phyloP scores from a whole-genome alignment of 2,113 vertebrate genomes.

The Gasterosteus nipponicus region DNA sequence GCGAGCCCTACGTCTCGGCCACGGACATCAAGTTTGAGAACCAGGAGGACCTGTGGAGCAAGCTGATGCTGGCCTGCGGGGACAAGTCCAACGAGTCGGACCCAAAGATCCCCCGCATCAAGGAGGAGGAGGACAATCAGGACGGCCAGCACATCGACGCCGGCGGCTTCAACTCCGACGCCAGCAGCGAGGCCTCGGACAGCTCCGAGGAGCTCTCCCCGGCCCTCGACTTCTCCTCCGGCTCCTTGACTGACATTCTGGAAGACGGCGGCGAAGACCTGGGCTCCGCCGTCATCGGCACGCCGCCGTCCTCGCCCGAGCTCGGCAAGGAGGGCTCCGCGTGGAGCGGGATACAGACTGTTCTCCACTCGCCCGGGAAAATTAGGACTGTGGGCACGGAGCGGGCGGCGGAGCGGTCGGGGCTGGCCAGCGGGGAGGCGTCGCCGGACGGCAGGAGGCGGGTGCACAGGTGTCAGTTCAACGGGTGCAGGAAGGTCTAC shows the following conservation, averaged over 20 bases:
- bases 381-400: conserved; percentile 85
- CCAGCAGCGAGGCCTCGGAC: conserved; percentile 92
- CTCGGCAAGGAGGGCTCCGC: conserved; percentile 85
- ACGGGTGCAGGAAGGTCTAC: conserved; percentile 98
- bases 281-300: conserved; percentile 86
- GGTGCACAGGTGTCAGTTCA: conserved; percentile 95
- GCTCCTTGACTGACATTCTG: conserved; percentile 86
- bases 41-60: conserved; percentile 96
- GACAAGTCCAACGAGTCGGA: conserved; percentile 88
- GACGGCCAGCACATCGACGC: conserved; percentile 85
- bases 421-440: conserved; percentile 83
- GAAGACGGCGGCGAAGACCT: conserved; percentile 86
- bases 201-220: conserved; percentile 93
- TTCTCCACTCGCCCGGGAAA: conserved; percentile 88
- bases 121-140: conserved; percentile 84
- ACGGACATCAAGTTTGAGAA: conserved; percentile 92
- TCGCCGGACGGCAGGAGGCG: conserved; percentile 91
- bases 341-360: conserved; percentile 86
- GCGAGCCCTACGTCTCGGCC: conserved; percentile 93
- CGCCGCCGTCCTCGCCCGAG: conserved; percentile 93
- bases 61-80: conserved; percentile 94
- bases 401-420: conserved; percentile 70
- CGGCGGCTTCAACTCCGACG: conserved; percentile 90
- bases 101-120: conserved; percentile 79
- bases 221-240: conserved; percentile 87